Conservation (phyloP, 2,888 invertebrate genomes). For the Caenorhabditis sulstoni region DNA sequence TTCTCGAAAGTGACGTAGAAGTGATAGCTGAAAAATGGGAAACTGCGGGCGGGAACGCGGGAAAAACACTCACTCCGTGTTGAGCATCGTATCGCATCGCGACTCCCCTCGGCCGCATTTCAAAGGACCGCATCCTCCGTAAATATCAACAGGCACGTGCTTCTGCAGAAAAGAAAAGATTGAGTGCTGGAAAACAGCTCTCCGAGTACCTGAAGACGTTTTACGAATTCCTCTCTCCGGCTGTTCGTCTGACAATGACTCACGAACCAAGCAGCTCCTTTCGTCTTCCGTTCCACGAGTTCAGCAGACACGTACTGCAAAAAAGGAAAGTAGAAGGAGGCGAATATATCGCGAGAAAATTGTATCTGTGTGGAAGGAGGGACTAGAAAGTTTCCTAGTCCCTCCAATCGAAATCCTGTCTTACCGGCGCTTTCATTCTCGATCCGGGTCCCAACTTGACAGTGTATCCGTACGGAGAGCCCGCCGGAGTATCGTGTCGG, state of each 20-base stretch:
- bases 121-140: slow-evolving; percentile 76
- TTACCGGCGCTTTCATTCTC: slow-evolving; percentile 22
- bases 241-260: slow-evolving; percentile 76
- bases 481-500: slow-evolving; percentile 75
- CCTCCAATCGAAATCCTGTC: no score
- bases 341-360: no score
- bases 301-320: slow-evolving; percentile 41
- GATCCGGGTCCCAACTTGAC: slow-evolving; percentile 72
- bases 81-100: slow-evolving; percentile 72
- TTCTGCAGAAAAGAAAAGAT: slow-evolving; percentile 52
- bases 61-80: slow-evolving; percentile 68
- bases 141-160: slow-evolving; percentile 74
- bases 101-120: slow-evolving; percentile 70
- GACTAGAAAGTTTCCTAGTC: no score
- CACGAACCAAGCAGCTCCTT: slow-evolving; percentile 78
- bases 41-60: no score
- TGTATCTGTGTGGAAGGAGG: no score
- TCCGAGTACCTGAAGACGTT: slow-evolving; percentile 67
- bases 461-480: slow-evolving; percentile 79
- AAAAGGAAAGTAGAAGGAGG: no score
- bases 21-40: slow-evolving; percentile 77
- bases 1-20: slow-evolving; percentile 80
- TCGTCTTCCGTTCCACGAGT: slow-evolving; percentile 68
- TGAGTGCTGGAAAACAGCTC: not conserved
- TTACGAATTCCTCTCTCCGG: slow-evolving; percentile 70